Base-by-base conservation (phyloP, 2,888 invertebrate genomes). In the Harmothoe impar region DNA sequence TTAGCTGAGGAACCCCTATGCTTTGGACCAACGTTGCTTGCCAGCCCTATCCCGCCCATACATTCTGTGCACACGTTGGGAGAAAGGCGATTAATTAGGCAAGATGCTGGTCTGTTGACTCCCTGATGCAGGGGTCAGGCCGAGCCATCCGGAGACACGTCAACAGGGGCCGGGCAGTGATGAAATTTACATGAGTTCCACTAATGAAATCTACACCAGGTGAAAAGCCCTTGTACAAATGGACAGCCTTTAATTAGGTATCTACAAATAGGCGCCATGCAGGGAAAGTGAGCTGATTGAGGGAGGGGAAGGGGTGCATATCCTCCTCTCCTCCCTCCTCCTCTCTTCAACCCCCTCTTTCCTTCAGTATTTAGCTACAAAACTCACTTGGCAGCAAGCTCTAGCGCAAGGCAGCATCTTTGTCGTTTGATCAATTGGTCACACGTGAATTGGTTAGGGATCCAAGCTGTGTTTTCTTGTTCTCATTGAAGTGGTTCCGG, bases 111-210 rank as follows among this genome's bases (percentile, higher is more conserved):
- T n/a, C 25, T 29, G 72, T 72, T 29, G 72, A 72, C 29, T 72
- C 15, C 29, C 25, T 25, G 31, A 25, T 29, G 25, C 72, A 0
- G 72, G 72, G 72, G 72, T 72, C 72, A 72, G 31, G 72, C 15
- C 72, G 5, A 25, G 29, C 31, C 72, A 72, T 29, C 72, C 31
- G 72, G 29, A 72, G 72, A n/a, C 29, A 29, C 31, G 72, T 29
- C 72, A 7, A 29, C n/a, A 15, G 31, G 25, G 5, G 15, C 29
- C 3, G 5, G 5, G 25, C 29, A 23, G 29, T 23, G 72, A 81
- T 81, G 35, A 81, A 81, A 81, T 81, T 81, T 81, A 81, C 81
- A 81, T 43, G 81, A 81, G 81, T n/a, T 29, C 3, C 81, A 81
- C 81, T 81, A 81, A 81, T 81, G 81, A 81, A 81, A 33, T 23